Base-by-base conservation (phyloP, 2,888 invertebrate species). In the Pristionchus exspectatus region DNA sequence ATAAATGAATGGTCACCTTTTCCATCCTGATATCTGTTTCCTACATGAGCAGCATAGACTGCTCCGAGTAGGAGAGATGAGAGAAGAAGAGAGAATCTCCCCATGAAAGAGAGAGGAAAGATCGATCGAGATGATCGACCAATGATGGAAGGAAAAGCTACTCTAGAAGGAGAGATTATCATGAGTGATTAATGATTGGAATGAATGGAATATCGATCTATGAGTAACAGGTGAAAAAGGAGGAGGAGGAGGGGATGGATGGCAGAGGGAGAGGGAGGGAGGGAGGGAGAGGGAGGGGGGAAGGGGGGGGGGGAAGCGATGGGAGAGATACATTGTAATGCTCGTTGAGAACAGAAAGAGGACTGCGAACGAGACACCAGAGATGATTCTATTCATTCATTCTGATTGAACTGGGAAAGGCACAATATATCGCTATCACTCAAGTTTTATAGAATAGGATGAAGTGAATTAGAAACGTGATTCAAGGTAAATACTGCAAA, bases 181-280 rank as follows among this genome's bases (percentile, higher is more conserved):
- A 50, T 14, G 50, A 81, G 50, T 81, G 30, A 59, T 85, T 27
- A 85, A 27, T n/a, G n/a, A n/a, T 38, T 85, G 9, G 30, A 85
- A 33, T 59, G 85, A 85, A 50, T 50, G 81, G 18, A 44, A 81
- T 81, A 81, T 81, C 81, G 54, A 81, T 83, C n/a, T 14, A 77
- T 63, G 83, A 59, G 63, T 85, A 59, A 85, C 27, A 59, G 5
- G 44, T 18, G 56, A n/a, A 85, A 21, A 33, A 44, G 10, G 33
- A 50, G 83, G n/a, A 50, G 83, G n/a, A 54, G 27, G 44, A 38
- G 3, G 38, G 33, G 30, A 50, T 50, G 83, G 63, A 59, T 84
- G 89, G 54, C 44, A 38, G 77, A 33, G 90, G 90, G 90, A 83
- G 54, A 56, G n/a, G n/a, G 90, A 90, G 30, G 33, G 24, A 30